phyloP scores from a whole-genome alignment of 2,113 vertebrate species.

The Chionomys nivalis region DNA sequence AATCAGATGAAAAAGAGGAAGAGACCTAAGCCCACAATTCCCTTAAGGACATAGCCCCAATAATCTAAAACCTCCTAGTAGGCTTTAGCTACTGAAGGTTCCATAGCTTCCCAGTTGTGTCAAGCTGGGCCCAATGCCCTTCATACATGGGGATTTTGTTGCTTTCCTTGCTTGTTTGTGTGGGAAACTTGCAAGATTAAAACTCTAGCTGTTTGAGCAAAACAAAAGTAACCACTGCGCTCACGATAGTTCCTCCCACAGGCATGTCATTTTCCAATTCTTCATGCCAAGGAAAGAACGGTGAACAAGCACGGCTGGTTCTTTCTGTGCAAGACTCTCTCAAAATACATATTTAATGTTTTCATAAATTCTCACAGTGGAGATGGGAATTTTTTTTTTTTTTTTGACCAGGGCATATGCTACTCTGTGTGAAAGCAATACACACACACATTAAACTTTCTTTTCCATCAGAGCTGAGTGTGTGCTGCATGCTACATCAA shows the following conservation, averaged over 20 bases:
- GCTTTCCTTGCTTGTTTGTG: neutral
- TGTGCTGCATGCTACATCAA: neutral
- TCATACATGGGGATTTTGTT: neutral
- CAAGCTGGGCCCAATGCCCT: neutral
- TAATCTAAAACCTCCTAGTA: neutral
- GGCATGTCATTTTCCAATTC: too few species aligned
- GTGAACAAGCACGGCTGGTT: neutral
- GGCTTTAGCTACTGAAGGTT: neutral
- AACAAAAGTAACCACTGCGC: neutral
- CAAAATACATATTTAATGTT: neutral
- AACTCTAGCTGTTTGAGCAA: neutral
- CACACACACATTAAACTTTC: neutral
- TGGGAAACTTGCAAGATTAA: neutral
- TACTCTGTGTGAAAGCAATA: neutral
- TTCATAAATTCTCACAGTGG: neutral
- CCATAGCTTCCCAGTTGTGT: neutral
- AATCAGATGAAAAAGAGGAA: neutral
- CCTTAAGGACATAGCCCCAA: neutral
- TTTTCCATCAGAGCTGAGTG: neutral
- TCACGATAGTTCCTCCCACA: neutral
- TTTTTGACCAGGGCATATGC: neutral
- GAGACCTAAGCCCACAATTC: neutral
- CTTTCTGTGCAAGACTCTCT: neutral
- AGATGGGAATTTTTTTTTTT: neutral
- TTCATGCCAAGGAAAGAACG: slow-evolving; percentile 23